phyloP scores from a whole-genome alignment of 2,888 invertebrate species.

The Drosophila paracracens region DNA sequence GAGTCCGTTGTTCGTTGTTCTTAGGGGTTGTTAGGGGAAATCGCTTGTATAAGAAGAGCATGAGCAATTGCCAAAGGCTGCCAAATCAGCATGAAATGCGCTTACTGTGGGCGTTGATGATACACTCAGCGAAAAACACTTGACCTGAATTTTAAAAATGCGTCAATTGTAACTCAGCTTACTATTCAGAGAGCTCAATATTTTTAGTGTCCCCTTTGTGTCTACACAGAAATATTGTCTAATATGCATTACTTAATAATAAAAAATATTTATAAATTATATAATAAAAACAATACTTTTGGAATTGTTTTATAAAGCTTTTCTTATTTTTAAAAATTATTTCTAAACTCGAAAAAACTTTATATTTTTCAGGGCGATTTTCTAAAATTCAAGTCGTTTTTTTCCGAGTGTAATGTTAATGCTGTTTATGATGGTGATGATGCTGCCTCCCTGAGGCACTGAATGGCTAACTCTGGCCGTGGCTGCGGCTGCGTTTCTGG shows the following conservation, averaged over 20 bases:
- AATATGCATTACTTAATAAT: too few relatives aligned
- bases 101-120: slow-evolving; percentile 48
- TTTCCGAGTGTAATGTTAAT: not conserved
- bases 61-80: slow-evolving; percentile 59
- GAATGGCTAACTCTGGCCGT: slow-evolving; percentile 2
- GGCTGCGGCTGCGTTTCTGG: slow-evolving; percentile 13
- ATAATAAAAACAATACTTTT: too few relatives aligned
- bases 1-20: slow-evolving; percentile 28
- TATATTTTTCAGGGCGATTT: not conserved
- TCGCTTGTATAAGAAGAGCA: slow-evolving; percentile 3
- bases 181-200: not conserved
- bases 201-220: not conserved
- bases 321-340: not conserved
- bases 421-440: slow-evolving; percentile 21
- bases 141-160: not conserved
- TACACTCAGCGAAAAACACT: not conserved
- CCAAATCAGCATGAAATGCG: slow-evolving; percentile 78
- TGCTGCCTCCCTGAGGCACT: slow-evolving; percentile 34
- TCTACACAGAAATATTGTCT: too few relatives aligned
- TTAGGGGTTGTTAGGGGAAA: slow-evolving; percentile 15
- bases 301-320: slow-evolving; percentile 1
- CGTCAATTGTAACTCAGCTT: not conserved
- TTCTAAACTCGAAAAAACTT: not conserved
- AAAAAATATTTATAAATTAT: too few relatives aligned
- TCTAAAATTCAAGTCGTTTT: not conserved